Percentiles rank a stretch among this genome's conserved stretches.
Conservation (phyloP, 2,888 invertebrate genomes). For the Nomada flava region DNA sequence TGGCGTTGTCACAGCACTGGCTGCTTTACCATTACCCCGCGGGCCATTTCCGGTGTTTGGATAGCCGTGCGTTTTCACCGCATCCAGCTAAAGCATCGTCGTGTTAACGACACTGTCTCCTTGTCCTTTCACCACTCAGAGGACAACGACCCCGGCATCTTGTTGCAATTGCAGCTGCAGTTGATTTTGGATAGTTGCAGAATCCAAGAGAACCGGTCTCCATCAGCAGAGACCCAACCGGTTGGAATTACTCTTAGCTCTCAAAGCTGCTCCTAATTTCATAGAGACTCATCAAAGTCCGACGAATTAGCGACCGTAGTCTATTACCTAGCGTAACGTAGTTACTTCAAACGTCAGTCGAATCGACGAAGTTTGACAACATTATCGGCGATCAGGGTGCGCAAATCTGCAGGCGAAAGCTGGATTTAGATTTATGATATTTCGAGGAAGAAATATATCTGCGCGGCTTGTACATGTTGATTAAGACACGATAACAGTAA, state of each 20-base stretch:
- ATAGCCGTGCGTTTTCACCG: conserved; percentile 47
- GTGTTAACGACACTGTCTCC: conserved; percentile 61
- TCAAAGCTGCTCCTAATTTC: conserved; percentile 64
- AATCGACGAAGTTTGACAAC: conserved; percentile 44
- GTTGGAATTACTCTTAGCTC: conserved; percentile 63
- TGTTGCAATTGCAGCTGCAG: conserved; percentile 55
- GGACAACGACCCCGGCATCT: conserved; percentile 44
- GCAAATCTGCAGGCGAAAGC: not conserved
- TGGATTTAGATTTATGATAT: not conserved
- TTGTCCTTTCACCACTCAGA: conserved; percentile 61
- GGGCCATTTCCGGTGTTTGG: conserved; percentile 57
- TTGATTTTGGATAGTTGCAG: conserved; percentile 64
- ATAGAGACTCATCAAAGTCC: conserved; percentile 68
- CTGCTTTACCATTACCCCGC: conserved; percentile 39
- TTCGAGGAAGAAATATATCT: not conserved
- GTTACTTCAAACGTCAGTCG: conserved; percentile 47
- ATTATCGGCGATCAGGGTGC: conserved; percentile 33
- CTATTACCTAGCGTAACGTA: conserved; percentile 56
- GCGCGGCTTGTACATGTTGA: not conserved
- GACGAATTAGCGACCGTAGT: conserved; percentile 61
- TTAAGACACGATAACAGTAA: not conserved
- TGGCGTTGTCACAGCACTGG: conserved; percentile 28
- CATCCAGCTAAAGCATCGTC: conserved; percentile 29
- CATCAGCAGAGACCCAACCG: conserved; percentile 51
- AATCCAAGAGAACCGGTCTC: conserved; percentile 55